Percentiles rank a stretch among this genome's conserved stretches.
Evolutionary conservation across 2,797 vertebrate species (phyloP).

Genomic region (Pantherophis alleghaniensis): DNA sequence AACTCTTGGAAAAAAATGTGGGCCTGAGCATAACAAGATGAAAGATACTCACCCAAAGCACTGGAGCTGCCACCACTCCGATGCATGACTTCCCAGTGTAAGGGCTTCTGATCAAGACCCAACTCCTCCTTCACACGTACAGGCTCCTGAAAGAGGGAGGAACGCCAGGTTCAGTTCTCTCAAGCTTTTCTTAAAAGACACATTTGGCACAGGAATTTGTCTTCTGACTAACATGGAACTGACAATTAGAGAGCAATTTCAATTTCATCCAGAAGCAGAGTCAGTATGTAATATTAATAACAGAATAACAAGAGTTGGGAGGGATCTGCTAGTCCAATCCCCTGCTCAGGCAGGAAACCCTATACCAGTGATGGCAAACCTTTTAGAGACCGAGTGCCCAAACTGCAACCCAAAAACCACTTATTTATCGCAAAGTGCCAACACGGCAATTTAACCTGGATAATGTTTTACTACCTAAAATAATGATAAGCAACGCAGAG

Average conservation of each 20-base stretch:
- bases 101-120: not conserved
- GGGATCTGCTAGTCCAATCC: too few species aligned
- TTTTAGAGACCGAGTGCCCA: too few species aligned
- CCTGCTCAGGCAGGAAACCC: too few species aligned
- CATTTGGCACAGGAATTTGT: not conserved
- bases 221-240: not conserved
- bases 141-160: not conserved
- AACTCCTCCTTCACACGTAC: not conserved
- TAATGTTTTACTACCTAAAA: too few species aligned
- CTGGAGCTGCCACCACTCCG: not conserved
- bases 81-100: not conserved
- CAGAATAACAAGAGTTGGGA: too few species aligned
- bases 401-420: too few species aligned
- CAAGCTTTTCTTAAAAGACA: not conserved
- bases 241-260: not conserved
- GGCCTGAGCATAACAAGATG: not conserved
- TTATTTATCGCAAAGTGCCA: too few species aligned
- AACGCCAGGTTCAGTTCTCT: not conserved
- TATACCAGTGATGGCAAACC: too few species aligned
- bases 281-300: not conserved
- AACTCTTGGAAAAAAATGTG: not conserved
- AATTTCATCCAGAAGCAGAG: not conserved
- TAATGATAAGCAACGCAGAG: too few species aligned
- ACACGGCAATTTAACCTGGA: too few species aligned
- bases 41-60: not conserved